phyloP scores from a whole-genome alignment of 2,797 vertebrate genomes.

The Trachurus trachurus region DNA sequence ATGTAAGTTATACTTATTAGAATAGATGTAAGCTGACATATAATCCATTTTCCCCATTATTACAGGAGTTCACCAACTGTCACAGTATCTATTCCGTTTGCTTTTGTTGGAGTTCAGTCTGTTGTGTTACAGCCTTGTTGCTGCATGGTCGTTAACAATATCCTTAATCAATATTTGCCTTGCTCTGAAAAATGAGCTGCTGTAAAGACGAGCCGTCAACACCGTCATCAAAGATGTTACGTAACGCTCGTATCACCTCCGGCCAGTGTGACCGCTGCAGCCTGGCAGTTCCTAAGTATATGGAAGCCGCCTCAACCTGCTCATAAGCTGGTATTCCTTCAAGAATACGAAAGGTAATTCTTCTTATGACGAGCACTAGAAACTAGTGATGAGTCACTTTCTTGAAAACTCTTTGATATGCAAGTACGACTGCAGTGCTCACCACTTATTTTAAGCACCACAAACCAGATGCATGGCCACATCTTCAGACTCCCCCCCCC shows the following conservation, averaged over 20 bases:
- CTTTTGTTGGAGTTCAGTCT: not conserved
- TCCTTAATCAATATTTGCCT: not conserved
- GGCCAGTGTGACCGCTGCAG: not conserved
- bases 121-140: not conserved
- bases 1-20: not conserved
- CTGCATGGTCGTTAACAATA: not conserved
- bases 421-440: conserved; percentile 3
- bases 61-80: not conserved
- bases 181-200: not conserved
- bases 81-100: not conserved
- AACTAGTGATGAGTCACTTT: conserved; percentile 21
- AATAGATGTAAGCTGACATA: not conserved
- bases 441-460: conserved; percentile 23
- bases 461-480: not conserved
- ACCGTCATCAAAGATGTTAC: not conserved
- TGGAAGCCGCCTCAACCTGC: not conserved
- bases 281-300: not conserved
- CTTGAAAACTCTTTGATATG: conserved; percentile 24
- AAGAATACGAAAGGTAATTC: conserved; percentile 13
- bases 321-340: not conserved
- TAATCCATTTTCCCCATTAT: not conserved
- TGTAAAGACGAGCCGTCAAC: not conserved
- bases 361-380: not conserved
- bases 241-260: not conserved
- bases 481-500: not conserved